Evolutionary conservation across 1,140 invertebrate species (phyloP), one percentile per base, ranked within the genome.

Genomic region (Tetraneura akinire): DNA sequence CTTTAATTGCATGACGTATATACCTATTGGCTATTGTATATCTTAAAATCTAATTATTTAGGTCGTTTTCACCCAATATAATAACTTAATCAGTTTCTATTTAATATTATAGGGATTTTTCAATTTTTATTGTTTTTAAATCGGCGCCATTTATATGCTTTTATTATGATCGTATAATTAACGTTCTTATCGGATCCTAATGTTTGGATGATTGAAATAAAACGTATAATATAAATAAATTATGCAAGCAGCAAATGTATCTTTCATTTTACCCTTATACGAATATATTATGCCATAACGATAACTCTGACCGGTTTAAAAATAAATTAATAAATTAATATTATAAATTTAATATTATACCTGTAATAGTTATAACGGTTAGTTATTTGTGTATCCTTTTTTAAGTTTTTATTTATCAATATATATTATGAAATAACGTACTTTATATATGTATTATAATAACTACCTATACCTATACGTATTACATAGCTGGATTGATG

Each of bases 131-230:
- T 37, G 29, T 37, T 64, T 64, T 64, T 64, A 64, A 29, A 64
- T 42, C 62, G 37, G 62, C 32, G 37, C 18, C 62, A 64, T 64
- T 64, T n/a, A 18, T 64, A 64, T 64, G 62, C 62, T 37, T 64
- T 21, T 42, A n/a, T 47, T 37, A 37, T 37, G 32, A 37, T 4
- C 9, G 10, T 64, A 11, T 64, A 64, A 42, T 64, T 37, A 18
- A 64, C 62, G 32, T 64, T 64, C 37, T 64, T 64, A 64, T 64
- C 62, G 62, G n/a, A 64, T 64, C 62, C 0, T n/a, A 37, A 37
- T 64, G 37, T 64, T 37, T 64, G 18, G 32, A 64, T 11, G 9
- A 21, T 37, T 64, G 23, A 64, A 64, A 64, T 64, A 37, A 64
- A 37, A 64, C 32, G 29, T 62, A 21, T 5, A 64, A 64, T n/a